These are phyloP conservation scores for Polypterus senegalus DNA, from an alignment of 2,113 vertebrate genomes.

Conservation along the genomic window DNA sequence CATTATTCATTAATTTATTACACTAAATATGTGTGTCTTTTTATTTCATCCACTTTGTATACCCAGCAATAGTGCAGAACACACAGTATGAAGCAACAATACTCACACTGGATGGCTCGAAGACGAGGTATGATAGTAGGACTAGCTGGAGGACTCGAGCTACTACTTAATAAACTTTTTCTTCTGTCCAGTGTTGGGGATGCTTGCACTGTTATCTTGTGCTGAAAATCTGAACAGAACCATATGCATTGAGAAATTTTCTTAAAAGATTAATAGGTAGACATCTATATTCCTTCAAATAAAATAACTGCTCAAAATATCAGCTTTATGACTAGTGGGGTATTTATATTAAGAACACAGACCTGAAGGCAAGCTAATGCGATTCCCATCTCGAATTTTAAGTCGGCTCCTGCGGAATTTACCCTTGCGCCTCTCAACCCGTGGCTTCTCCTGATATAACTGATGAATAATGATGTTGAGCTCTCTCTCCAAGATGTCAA, in stretches of 20 bases:
- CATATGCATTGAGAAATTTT: too few relatives aligned
- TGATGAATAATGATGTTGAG: conserved; percentile 97
- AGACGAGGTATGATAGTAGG: conserved; percentile 84
- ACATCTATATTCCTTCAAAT: background rate
- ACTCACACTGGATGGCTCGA: conserved; percentile 87
- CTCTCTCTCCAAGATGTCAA: conserved; percentile 87
- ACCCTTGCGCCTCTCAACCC: conserved; percentile 84
- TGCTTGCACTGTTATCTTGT: conserved; percentile 96
- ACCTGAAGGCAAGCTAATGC: conserved; percentile 93
- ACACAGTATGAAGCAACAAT: too few relatives aligned
- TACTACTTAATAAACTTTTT: conserved; percentile 72
- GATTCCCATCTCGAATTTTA: conserved; percentile 85
- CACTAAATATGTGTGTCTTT: too few relatives aligned
- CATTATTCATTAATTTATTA: too few relatives aligned
- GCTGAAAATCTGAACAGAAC: conserved; percentile 76
- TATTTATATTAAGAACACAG: background rate
- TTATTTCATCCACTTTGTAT: too few relatives aligned
- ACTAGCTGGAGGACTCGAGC: conserved; percentile 82
- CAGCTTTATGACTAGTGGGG: background rate
- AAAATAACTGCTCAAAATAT: too few relatives aligned
- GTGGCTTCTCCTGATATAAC: conserved; percentile 89
- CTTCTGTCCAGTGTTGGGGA: conserved; percentile 87
- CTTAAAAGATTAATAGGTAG: background rate
- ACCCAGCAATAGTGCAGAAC: too few relatives aligned
- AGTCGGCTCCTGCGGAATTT: conserved; percentile 84